Evolutionary conservation across 2,797 vertebrate species (phyloP), one percentile per base, ranked within the genome.

Genomic region (Parotocinclus haroldoi): DNA sequence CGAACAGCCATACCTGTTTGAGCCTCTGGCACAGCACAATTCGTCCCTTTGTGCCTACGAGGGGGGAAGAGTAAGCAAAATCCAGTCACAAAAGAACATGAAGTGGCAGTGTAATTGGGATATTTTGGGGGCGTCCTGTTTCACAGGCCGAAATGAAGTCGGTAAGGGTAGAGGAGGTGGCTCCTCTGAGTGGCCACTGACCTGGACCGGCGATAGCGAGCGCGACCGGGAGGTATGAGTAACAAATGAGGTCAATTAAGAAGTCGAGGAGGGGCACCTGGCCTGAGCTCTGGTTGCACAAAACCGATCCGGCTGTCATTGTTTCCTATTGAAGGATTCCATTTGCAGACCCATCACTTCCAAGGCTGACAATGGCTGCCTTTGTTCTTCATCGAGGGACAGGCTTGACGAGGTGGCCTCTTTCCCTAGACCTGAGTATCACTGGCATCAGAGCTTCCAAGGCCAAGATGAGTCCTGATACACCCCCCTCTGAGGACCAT

Each of bases 201-300:
- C 89, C 12, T 38, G 18, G 68, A 42, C 69, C 48, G 50, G 70
- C 84, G 91, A 95, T 92, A 92, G 91, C 87, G 84, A 88, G 91
- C 89, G 57, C 87, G 90, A 96, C 92, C 91, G 88, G 82, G 87
- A 88, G 91, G 92, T 93, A 94, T 93, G 90, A 88, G 92, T 95
- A 95, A 95, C 94, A 96, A 95, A 96, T 94, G 86, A 95, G 92
- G 94, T 94, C 92, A 94, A 97, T 98, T 96, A 95, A 96, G 89
- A 90, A 89, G 92, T 91, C 91, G 82, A 82, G 85, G 87, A 91
- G 88, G 92, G 92, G 90, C 94, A 93, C 92, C 92, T 93, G 92
- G 89, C 85, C 42, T 71, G 84, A 94, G 85, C 87, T 98, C 90
- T 74, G 86, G 91, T 98, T 98, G 86, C 95, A 92, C 83, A 86